Evolutionary conservation across 2,113 vertebrate species (phyloP).

Genomic region (Boleophthalmus pectinirostris): DNA sequence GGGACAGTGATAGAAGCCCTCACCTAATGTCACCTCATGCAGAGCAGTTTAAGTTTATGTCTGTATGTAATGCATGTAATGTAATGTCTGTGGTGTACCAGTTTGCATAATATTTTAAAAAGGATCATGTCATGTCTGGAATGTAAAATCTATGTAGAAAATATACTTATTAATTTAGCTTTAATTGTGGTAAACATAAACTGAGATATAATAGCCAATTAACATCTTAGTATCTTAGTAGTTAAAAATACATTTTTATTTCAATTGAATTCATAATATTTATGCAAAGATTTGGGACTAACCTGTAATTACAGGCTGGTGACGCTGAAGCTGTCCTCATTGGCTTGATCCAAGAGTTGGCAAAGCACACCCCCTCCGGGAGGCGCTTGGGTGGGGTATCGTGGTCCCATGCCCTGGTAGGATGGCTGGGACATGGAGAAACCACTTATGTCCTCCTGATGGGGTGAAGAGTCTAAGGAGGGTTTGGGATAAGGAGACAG

Average conservation of each 20-base stretch:
- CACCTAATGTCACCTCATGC: neutral
- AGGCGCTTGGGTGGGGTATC: conserved; percentile 87
- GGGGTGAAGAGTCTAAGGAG: conserved; percentile 87
- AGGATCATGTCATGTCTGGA: neutral
- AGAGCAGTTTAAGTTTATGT: no score
- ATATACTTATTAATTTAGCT: no score
- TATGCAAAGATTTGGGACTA: conserved; percentile 21
- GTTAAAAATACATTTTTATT: neutral
- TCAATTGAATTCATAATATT: no score
- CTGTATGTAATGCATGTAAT: no score
- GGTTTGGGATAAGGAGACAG: conserved; percentile 72
- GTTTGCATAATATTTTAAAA: neutral
- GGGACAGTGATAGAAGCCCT: neutral
- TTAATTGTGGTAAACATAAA: neutral
- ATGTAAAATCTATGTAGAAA: neutral
- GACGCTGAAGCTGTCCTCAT: conserved; percentile 97
- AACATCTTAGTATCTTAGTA: neutral
- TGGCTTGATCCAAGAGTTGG: conserved; percentile 92
- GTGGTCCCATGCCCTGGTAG: conserved; percentile 79
- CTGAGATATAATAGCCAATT: neutral
- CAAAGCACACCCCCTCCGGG: conserved; percentile 91
- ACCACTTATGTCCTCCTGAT: conserved; percentile 88
- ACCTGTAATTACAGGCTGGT: conserved; percentile 97
- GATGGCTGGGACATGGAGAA: conserved; percentile 88
- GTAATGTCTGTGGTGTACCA: neutral